These are phyloP conservation scores for Muntiacus muntjak DNA, from an alignment of 2,113 vertebrate genomes.

Conservation along the genomic window DNA sequence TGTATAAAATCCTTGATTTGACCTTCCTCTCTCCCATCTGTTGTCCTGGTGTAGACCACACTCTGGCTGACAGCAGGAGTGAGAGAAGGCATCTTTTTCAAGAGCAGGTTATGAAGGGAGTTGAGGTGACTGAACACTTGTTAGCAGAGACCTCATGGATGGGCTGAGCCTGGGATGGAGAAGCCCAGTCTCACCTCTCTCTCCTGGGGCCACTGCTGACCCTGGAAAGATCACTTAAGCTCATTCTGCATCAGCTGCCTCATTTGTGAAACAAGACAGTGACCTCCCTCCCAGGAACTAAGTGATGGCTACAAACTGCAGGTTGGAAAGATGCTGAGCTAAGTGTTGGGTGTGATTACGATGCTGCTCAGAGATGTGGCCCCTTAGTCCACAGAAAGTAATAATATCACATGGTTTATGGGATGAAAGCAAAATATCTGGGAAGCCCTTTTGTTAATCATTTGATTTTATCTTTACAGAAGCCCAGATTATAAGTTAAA, in stretches of 20 bases:
- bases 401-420: not conserved
- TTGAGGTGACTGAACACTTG: no score
- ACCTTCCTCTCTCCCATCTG: no score
- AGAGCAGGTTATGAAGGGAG: no score
- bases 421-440: not conserved
- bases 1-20: no score
- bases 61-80: not conserved
- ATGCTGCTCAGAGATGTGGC: not conserved
- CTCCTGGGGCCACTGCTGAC: not conserved
- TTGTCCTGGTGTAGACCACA: not conserved
- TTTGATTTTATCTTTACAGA: not conserved
- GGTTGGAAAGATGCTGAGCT: not conserved
- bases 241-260: not conserved
- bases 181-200: not conserved
- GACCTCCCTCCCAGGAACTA: slow-evolving; percentile 44
- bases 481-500: not conserved
- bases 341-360: slow-evolving; percentile 41
- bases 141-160: accelerated
- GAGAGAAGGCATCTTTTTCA: not conserved
- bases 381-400: not conserved
- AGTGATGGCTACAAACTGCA: slow-evolving; percentile 31
- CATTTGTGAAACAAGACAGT: slow-evolving; percentile 3
- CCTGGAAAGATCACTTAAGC: not conserved
- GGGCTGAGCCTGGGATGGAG: not conserved
- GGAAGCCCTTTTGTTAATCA: not conserved